phyloP scores from a whole-genome alignment of 2,113 vertebrate genomes.

The Corvus moneduloides region DNA sequence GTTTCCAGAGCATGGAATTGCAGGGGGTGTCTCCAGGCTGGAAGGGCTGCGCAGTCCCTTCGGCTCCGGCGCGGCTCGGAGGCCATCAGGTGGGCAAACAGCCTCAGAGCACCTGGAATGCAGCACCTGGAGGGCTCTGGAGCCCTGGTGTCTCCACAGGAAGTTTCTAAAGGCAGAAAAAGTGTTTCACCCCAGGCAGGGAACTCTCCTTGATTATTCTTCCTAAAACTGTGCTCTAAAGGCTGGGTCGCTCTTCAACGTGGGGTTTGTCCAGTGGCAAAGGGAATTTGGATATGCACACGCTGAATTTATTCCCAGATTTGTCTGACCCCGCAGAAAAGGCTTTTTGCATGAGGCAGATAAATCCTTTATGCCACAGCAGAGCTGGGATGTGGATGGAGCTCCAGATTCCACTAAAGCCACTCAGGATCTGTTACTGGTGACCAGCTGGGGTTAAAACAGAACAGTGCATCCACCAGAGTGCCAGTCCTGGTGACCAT shows the following conservation, averaged over 20 bases:
- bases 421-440: not conserved
- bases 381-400: not conserved
- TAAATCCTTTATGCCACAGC: not conserved
- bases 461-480: not conserved
- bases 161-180: not conserved
- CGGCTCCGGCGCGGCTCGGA: not conserved
- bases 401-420: not conserved
- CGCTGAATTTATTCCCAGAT: not conserved
- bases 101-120: not conserved
- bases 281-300: not conserved
- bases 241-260: accelerated
- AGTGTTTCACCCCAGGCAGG: not conserved
- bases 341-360: accelerated
- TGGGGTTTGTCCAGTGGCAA: not conserved
- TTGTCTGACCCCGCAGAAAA: not conserved
- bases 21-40: not conserved
- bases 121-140: accelerated
- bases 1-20: accelerated
- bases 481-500: accelerated
- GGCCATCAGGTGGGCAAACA: constrained; percentile 24
- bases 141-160: not conserved
- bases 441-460: not conserved
- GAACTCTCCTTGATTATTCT: not conserved
- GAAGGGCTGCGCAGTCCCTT: not conserved
- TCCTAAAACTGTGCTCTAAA: not conserved